Base-by-base conservation (phyloP, 2,888 invertebrate species). In the Protodeltote pygarga region DNA sequence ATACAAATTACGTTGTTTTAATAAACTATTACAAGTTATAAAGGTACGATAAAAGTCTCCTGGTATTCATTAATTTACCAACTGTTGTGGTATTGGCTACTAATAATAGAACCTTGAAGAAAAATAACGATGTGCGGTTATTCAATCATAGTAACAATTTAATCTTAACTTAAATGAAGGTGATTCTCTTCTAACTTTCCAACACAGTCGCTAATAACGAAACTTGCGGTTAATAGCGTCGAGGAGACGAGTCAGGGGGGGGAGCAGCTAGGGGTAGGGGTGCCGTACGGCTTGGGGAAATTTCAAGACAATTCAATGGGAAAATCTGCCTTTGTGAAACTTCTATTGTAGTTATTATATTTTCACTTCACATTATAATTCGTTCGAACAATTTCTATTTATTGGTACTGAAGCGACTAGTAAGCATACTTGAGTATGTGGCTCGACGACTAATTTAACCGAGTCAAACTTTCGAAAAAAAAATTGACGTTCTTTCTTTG, bases 131-230 rank as follows among this genome's bases (percentile, higher is more conserved):
- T 49, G 64, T 63, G 69, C 69, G 75, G 71, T 78, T 80, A 82
- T 82, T 83, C 74, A 79, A 79, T 79, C 77, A 77, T 74, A 77
- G 79, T 83, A 80, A 85, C 84, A 87, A 87, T 87, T 87, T 86
- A 86, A 90, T 87, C 84, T 83, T 75, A 89, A 89, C 82, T 89
- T 87, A 85, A 88, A 89, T 89, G 78, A 85, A 88, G 85, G 88
- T 87, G 85, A 89, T 89, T 89, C 84, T 81, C 80, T 85, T 83
- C 80, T 81, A 89, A 89, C 83, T 90, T 90, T 85, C 79, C 77
- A 80, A 83, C 87, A 82, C 79, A 87, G 86, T 85, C 79, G 85
- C 87, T 89, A 88, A 89, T 90, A 89, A 88, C 87, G 81, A 87
- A 89, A 89, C 88, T 89, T 89, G 88, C 73, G 87, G 87, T 87